Evolutionary conservation across 2,113 vertebrate genomes (phyloP).

Genomic region (Oreochromis aureus): DNA sequence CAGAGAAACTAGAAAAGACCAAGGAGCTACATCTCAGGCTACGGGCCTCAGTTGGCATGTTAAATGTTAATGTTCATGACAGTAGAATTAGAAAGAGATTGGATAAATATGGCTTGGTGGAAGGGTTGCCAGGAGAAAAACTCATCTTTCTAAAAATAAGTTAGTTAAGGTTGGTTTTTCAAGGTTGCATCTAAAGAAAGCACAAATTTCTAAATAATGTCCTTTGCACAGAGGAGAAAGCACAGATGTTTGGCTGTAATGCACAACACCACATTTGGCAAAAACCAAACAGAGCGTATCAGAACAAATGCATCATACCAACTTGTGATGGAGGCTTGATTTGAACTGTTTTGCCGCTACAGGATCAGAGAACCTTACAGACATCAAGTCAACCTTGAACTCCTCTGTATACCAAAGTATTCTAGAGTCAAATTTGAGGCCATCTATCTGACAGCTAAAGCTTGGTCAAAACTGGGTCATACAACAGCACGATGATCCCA

Average conservation of each 20-base stretch:
- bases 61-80: not conserved
- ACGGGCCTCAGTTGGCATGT: not conserved
- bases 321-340: not conserved
- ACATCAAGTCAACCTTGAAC: not conserved
- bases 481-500: accelerated
- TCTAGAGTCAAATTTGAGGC: not conserved
- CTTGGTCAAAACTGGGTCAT: not conserved
- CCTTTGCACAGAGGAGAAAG: not conserved
- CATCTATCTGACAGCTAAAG: not conserved
- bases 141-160: not conserved
- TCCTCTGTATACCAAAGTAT: not conserved
- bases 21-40: not conserved
- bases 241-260: not conserved
- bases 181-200: not conserved
- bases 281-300: not conserved
- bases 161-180: not conserved
- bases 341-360: not conserved
- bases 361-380: not conserved
- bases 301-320: not conserved
- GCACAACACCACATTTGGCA: not conserved
- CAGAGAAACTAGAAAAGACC: not conserved
- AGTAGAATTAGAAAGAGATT: not conserved
- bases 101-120: not conserved
- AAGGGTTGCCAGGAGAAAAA: not conserved
- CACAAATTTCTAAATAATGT: not conserved